phyloP scores from a whole-genome alignment of 2,888 invertebrate genomes.

The Ashinkailepas kermadecensis region DNA sequence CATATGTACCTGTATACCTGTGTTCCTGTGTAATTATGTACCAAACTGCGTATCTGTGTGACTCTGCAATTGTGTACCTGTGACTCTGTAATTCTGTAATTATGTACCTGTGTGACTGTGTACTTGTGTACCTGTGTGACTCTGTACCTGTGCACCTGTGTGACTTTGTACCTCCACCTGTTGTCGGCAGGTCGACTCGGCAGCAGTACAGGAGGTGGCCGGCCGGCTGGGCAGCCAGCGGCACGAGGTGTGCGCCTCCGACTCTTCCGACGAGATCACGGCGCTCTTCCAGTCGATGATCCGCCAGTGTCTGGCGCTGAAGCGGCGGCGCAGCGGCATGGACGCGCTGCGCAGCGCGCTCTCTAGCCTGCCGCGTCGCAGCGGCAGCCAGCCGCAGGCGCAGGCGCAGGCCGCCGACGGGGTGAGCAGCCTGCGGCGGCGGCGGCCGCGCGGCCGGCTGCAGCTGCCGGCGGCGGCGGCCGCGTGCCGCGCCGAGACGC shows the following conservation, averaged over 20 bases:
- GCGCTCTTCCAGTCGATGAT: not conserved
- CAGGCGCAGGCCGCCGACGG: not conserved
- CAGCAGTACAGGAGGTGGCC: not conserved
- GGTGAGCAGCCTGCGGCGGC: not conserved
- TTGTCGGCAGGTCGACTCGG: not conserved
- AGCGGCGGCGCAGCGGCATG: constrained; percentile 6
- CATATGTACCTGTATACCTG: not conserved
- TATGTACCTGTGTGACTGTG: not conserved
- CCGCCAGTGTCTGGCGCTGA: constrained; percentile 17
- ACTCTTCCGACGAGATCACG: not conserved
- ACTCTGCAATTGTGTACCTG: not conserved
- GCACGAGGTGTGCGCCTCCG: constrained; percentile 4
- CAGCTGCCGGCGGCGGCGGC: not conserved
- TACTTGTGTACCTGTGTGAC: not conserved
- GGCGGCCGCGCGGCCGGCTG: constrained; percentile 10
- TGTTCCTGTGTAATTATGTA: not conserved
- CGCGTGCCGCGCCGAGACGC: not conserved
- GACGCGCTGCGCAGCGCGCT: not conserved
- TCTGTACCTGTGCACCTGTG: not conserved
- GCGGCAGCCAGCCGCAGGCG: not conserved
- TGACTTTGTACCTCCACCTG: not conserved
- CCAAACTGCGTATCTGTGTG: not conserved
- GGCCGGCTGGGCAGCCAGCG: not conserved
- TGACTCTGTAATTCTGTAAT: not conserved
- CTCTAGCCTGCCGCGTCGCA: not conserved